Evolutionary conservation across 2,888 invertebrate species (phyloP).

Genomic region (Acanthosepion lycidas): DNA sequence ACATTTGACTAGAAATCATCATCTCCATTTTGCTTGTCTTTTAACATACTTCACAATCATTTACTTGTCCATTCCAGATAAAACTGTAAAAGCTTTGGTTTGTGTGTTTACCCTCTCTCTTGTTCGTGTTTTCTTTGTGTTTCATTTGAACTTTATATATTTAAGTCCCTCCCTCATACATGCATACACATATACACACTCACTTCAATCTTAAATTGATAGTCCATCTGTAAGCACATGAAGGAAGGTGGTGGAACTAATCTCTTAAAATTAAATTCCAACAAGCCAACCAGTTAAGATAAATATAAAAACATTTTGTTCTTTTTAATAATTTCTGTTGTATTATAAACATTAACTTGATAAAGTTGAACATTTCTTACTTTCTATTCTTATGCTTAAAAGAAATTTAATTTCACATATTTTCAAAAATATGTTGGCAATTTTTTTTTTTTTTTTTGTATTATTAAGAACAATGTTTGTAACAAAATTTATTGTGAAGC

Average conservation of each 20-base stretch:
- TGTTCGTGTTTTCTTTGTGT: neutral
- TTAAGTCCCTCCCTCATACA: neutral
- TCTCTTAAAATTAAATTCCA: neutral
- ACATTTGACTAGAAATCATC: neutral
- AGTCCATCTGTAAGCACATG: neutral
- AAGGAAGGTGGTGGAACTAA: neutral
- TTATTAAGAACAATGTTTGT: neutral
- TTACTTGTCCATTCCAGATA: neutral
- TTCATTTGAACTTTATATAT: neutral
- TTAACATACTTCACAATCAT: neutral
- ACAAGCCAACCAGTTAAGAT: neutral
- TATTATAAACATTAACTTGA: neutral
- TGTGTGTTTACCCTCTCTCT: neutral
- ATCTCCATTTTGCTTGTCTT: neutral
- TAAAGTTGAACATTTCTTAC: neutral
- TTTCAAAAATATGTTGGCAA: neutral
- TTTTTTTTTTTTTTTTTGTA: neutral
- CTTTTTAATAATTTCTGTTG: neutral
- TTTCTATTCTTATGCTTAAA: neutral
- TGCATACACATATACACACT: neutral
- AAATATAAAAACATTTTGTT: neutral
- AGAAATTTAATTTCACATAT: neutral
- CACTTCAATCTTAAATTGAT: neutral
- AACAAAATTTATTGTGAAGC: neutral
- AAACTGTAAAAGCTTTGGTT: neutral